phyloP scores from a whole-genome alignment of 2,888 invertebrate genomes.

The Hyles lineata region DNA sequence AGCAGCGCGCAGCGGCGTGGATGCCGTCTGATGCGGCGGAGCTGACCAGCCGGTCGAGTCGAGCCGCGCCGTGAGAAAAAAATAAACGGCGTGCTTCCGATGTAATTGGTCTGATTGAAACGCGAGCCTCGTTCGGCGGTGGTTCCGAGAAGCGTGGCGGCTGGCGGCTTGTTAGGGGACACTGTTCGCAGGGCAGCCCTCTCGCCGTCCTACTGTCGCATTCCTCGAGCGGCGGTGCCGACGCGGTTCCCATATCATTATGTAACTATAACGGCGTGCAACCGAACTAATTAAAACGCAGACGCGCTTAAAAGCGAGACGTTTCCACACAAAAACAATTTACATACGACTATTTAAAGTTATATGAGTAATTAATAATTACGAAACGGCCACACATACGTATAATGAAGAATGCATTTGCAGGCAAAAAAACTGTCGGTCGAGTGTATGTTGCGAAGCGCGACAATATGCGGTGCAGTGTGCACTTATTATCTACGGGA shows the following conservation, averaged over 20 bases:
- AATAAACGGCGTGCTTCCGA: conserved; percentile 67
- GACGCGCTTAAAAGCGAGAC: conserved; percentile 26
- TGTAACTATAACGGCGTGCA: conserved; percentile 42
- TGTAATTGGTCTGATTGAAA: conserved; percentile 84
- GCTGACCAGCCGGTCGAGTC: conserved; percentile 35
- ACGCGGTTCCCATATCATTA: conserved; percentile 30
- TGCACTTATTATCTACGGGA: conserved; percentile 78
- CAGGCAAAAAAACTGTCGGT: conserved; percentile 59
- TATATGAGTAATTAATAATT: conserved; percentile 33
- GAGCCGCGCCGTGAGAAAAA: conserved; percentile 66
- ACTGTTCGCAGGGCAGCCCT: conserved; percentile 64
- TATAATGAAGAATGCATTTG: conserved; percentile 60
- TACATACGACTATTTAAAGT: conserved; percentile 23
- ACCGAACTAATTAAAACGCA: conserved; percentile 30
- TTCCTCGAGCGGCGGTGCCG: conserved; percentile 44
- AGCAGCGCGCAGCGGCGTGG: conserved; percentile 28
- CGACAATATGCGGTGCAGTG: conserved; percentile 72
- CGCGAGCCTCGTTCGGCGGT: conserved; percentile 70
- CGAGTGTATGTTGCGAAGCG: conserved; percentile 56
- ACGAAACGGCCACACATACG: conserved; percentile 46
- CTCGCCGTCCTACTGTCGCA: conserved; percentile 54
- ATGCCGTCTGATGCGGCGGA: conserved; percentile 33
- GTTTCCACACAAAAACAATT: conserved; percentile 21
- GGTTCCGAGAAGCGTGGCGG: conserved; percentile 74
- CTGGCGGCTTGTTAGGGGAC: conserved; percentile 76